phyloP scores from a whole-genome alignment of 2,797 vertebrate genomes.

The Chelmon rostratus region DNA sequence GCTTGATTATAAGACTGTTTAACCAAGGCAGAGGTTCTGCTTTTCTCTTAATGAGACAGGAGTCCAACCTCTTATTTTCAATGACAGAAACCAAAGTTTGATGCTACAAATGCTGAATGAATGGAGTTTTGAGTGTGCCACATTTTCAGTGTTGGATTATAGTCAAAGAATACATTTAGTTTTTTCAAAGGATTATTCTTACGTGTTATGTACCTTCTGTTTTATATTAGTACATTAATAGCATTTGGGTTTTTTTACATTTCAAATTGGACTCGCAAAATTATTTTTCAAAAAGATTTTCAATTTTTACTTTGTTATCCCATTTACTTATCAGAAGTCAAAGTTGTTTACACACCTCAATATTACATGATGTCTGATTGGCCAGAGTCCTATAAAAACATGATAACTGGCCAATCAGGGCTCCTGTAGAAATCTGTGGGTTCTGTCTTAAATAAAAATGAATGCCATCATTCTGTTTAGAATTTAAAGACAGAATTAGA shows the following conservation, averaged over 20 bases:
- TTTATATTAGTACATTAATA: neutral
- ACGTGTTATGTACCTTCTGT: neutral
- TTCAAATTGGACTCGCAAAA: neutral
- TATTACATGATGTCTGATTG: neutral
- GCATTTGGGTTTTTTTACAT: too few relatives aligned
- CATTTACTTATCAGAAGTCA: neutral
- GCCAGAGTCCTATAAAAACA: neutral
- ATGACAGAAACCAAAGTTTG: constrained; percentile 22
- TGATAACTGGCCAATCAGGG: neutral
- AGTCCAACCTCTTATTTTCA: constrained; percentile 18
- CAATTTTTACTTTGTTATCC: neutral
- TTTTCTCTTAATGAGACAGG: neutral
- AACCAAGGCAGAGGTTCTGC: neutral
- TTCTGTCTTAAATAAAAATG: neutral
- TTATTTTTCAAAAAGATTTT: neutral
- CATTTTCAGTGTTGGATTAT: constrained; percentile 5
- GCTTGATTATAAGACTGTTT: constrained; percentile 8
- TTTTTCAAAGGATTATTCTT: too few relatives aligned
- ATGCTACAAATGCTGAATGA: constrained; percentile 16
- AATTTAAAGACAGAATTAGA: neutral
- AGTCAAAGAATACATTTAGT: neutral
- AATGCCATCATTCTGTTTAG: neutral
- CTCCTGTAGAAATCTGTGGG: too few relatives aligned
- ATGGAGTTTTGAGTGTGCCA: constrained; percentile 36
- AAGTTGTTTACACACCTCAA: neutral